These are phyloP conservation scores for Machimus atricapillus DNA, from an alignment of 2,888 invertebrate genomes.

Conservation along the genomic window DNA sequence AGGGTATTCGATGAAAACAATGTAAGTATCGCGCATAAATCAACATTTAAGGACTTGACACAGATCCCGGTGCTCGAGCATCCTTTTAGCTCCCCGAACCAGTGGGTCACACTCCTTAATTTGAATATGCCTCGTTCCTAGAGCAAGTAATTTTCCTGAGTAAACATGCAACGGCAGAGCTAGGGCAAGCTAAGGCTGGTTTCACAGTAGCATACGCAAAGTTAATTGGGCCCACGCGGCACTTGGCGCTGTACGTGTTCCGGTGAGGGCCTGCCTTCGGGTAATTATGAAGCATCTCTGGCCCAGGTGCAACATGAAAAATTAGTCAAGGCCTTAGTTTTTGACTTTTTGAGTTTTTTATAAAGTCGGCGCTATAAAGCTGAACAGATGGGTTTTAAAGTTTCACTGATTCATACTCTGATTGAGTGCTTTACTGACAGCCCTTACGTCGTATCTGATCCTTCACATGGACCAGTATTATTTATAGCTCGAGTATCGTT, in stretches of 20 bases:
- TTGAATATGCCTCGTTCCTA: neutral
- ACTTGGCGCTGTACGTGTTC: neutral
- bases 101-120: neutral
- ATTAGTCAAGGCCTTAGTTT: neutral
- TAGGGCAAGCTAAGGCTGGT: neutral
- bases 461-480: neutral
- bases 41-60: neutral
- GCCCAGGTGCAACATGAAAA: neutral
- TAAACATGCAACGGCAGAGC: neutral
- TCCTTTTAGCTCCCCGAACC: neutral
- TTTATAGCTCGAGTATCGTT: neutral
- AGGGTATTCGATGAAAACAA: constrained; percentile 99
- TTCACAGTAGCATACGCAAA: neutral
- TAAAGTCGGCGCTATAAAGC: neutral
- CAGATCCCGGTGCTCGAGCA: neutral
- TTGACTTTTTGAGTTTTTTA: neutral
- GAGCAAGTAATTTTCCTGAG: neutral
- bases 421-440: neutral
- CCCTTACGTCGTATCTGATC: neutral
- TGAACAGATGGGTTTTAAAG: neutral
- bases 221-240: neutral
- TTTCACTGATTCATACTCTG: neutral
- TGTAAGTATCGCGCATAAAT: constrained; percentile 69
- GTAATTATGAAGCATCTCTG: neutral
- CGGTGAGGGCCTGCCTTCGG: neutral